Percentiles rank a stretch among this genome's conserved stretches.
phyloP scores from a whole-genome alignment of 2,113 vertebrate species.

The Motacilla tschutschensis region DNA sequence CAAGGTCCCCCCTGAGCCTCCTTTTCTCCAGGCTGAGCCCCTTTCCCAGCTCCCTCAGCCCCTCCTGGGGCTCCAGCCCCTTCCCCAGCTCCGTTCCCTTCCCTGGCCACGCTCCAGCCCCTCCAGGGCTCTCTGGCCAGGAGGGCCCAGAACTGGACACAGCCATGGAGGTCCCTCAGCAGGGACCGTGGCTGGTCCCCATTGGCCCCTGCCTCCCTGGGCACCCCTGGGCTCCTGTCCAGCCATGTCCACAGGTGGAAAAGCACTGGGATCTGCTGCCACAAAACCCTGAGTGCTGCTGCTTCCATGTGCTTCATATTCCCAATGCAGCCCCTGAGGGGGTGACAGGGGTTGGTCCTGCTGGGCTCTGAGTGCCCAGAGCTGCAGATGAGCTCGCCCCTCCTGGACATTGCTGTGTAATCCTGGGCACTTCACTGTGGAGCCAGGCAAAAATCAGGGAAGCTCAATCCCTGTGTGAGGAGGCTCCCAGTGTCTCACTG shows the following conservation, averaged over 20 bases:
- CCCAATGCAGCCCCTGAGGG: rapidly evolving
- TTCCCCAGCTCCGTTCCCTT: not conserved
- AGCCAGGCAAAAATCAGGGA: not conserved
- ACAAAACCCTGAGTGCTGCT: too few species aligned
- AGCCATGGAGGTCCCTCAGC: not conserved
- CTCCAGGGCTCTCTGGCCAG: not conserved
- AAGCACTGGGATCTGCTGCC: not conserved
- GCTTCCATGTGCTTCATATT: not conserved
- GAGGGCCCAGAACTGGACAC: not conserved
- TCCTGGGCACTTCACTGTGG: too few species aligned
- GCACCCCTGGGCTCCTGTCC: not conserved
- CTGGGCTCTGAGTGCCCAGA: not conserved
- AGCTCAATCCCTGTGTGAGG: not conserved
- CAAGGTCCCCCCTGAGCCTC: not conserved
- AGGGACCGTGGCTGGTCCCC: not conserved
- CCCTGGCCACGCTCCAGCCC: not conserved
- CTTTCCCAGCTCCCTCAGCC: not conserved
- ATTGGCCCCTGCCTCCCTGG: not conserved
- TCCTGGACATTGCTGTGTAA: rapidly evolving
- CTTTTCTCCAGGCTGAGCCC: not conserved
- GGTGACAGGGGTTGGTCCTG: rapidly evolving
- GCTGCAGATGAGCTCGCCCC: not conserved
- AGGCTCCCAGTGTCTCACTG: not conserved
- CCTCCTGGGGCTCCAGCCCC: not conserved
- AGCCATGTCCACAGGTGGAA: not conserved